Conservation (phyloP, 2,113 vertebrate genomes). For the Protobothrops mucrosquamatus region DNA sequence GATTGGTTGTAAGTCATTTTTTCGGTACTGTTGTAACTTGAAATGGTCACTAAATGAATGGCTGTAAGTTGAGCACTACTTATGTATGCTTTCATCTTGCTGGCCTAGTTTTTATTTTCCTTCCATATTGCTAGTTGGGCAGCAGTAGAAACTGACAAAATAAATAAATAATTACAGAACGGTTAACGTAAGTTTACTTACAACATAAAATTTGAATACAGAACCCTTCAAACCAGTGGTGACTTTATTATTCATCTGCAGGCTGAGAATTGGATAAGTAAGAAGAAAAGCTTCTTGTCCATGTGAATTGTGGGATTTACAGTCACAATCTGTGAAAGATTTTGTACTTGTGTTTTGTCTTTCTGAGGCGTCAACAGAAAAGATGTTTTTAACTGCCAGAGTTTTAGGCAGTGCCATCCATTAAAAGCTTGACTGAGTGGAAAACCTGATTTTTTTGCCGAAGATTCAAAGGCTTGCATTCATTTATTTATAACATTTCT, state of each 20-base stretch:
- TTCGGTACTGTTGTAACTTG: background rate
- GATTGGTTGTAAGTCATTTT: background rate
- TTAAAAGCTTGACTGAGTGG: background rate
- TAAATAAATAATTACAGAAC: background rate
- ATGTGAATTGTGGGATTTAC: background rate
- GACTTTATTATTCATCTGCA: background rate
- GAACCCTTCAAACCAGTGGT: background rate
- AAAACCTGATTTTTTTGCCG: background rate
- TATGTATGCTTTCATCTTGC: background rate
- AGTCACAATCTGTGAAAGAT: background rate
- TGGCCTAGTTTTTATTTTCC: background rate
- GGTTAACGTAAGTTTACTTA: background rate
- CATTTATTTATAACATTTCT: background rate
- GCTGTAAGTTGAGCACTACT: background rate
- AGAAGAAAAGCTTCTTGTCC: background rate
- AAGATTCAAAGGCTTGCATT: background rate
- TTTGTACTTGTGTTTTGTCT: background rate
- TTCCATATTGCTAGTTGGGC: background rate
- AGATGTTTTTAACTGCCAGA: background rate
- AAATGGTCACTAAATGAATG: background rate
- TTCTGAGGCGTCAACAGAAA: background rate
- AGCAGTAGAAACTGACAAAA: background rate
- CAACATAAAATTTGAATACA: background rate
- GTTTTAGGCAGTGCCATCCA: background rate
- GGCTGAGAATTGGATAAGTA: background rate